These are phyloP conservation scores for Spinus pinus DNA, from an alignment of 2,797 vertebrate genomes.

Conservation along the genomic window DNA sequence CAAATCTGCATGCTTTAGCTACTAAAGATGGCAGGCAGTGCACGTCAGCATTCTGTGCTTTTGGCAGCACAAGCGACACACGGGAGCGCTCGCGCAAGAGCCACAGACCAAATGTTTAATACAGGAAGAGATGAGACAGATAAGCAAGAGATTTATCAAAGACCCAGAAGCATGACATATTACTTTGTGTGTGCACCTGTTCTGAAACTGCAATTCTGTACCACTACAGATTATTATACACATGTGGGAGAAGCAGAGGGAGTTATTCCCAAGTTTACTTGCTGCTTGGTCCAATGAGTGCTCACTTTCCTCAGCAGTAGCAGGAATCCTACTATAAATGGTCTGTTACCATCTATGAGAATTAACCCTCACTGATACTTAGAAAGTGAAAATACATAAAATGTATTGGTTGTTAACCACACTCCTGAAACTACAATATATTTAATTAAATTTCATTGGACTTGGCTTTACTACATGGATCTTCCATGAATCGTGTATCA, in stretches of 20 bases:
- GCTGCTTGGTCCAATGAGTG: background rate
- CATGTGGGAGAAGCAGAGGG: background rate
- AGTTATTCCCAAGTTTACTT: background rate
- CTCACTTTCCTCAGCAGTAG: background rate
- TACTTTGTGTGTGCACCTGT: background rate
- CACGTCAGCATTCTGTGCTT: background rate
- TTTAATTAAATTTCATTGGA: background rate
- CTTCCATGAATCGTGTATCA: background rate
- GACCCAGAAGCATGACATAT: background rate
- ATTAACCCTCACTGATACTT: background rate
- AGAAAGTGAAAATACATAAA: background rate
- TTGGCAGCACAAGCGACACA: background rate
- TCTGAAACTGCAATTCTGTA: background rate
- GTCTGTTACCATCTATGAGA: background rate
- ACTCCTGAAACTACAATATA: background rate
- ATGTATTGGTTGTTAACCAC: background rate
- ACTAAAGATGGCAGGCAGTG: background rate
- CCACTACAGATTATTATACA: background rate
- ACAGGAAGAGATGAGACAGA: background rate
- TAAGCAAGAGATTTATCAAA: background rate
- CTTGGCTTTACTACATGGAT: background rate
- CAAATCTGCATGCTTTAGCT: background rate
- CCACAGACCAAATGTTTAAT: background rate
- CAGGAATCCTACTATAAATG: background rate
- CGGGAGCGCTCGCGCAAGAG: background rate